Evolutionary conservation across 2,797 vertebrate species (phyloP).

Genomic region (Pseudopleuronectes americanus): DNA sequence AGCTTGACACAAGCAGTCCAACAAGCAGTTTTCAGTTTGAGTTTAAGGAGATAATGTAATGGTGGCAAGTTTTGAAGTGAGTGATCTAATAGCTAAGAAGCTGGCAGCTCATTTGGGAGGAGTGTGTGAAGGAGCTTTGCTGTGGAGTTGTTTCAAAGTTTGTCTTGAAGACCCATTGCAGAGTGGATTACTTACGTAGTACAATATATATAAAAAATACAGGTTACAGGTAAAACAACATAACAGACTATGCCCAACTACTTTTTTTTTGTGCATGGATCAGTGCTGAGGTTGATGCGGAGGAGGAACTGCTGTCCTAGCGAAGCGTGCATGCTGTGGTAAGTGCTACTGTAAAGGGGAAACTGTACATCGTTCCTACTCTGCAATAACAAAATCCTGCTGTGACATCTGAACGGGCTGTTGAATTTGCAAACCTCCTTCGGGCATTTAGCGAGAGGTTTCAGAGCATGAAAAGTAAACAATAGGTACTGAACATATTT

Average conservation of each 20-base stretch:
- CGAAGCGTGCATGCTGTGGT: neutral
- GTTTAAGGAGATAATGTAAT: too few relatives aligned
- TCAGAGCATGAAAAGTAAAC: neutral
- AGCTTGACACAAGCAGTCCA: too few relatives aligned
- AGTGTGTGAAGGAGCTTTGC: neutral
- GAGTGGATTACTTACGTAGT: neutral
- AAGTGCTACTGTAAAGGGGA: neutral
- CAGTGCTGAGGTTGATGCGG: too few relatives aligned
- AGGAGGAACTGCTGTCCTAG: neutral
- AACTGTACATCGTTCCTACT: neutral
- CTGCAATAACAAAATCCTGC: neutral
- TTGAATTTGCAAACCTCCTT: neutral
- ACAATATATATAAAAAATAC: neutral
- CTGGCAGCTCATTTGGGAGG: too few relatives aligned
- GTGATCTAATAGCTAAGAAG: neutral
- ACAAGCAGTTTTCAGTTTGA: too few relatives aligned
- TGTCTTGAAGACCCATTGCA: neutral
- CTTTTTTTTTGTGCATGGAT: too few relatives aligned
- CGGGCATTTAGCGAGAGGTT: neutral
- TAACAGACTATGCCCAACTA: too few relatives aligned
- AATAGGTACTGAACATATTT: neutral
- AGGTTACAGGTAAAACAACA: too few relatives aligned
- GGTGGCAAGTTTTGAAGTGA: neutral
- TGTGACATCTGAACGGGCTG: neutral
- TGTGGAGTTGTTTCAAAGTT: too few relatives aligned